Base-by-base conservation (phyloP, 1,140 invertebrate species). In the Drosophila mauritiana region DNA sequence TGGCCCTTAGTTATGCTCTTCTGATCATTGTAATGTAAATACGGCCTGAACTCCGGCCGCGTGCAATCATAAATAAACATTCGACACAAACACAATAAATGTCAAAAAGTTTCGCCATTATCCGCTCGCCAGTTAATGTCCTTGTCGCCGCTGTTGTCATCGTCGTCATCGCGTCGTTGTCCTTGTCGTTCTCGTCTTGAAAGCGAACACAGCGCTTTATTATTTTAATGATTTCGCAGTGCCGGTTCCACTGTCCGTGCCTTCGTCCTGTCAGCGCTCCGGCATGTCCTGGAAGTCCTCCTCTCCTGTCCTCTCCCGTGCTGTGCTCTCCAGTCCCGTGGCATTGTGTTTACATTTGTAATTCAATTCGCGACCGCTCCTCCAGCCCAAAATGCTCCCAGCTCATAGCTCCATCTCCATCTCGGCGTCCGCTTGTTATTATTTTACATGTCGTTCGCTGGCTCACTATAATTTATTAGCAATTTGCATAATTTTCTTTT, bases 21-120 rank as follows among this genome's bases (percentile, higher is more conserved):
- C 64, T 70, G 68, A 72, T 72, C 64, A 89, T 89, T 89, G 84
- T 89, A 89, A 89, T 89, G 85, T 89, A 90, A 89, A 89, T 89
- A 84, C 78, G 51, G 22, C 6, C 43, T 31, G 45, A 68, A 68
- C 62, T 27, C 67, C 39, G 59, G 70, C 70, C 65, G 67, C 79
- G 78, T 89, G 80, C 85, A 89, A 84, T 89, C 84, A 89, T 89
- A 89, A 89, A 89, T 89, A 89, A 89, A 90, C 85, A 89, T 89
- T 89, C 84, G 84, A 84, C 84, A 90, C 84, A 89, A 89, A 89
- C 84, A 89, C 84, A 89, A 90, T 89, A 89, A 89, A 89, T 89
- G 84, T 90, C 84, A 89, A 65, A 89, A 89, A 89, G 79, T 88
- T 88, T 88, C 72, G 76, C 83, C 79, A 89, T 88, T 88, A 88